Evolutionary conservation across 2,888 invertebrate species (phyloP).

Genomic region (Sinelater perroti): DNA sequence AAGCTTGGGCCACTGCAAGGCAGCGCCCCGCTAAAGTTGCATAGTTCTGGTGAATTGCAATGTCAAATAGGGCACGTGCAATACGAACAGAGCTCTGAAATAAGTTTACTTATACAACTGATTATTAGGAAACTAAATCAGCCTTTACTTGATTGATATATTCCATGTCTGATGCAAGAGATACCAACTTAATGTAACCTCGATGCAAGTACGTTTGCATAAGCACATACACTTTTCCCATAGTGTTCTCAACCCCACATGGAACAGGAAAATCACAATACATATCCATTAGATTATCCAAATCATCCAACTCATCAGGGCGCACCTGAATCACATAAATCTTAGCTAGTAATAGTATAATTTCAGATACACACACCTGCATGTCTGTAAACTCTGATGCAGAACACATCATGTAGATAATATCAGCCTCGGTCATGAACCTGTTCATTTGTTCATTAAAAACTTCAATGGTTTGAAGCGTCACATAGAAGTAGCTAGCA

Average conservation of each 20-base stretch:
- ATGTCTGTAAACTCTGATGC: constrained; percentile 96
- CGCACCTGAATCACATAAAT: constrained; percentile 70
- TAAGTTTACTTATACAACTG: not conserved
- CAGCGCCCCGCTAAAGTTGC: constrained; percentile 88
- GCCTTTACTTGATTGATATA: constrained; percentile 83
- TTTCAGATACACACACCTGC: constrained; percentile 62
- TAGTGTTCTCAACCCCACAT: constrained; percentile 87
- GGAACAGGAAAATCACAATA: constrained; percentile 82
- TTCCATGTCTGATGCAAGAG: constrained; percentile 86
- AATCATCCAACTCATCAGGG: constrained; percentile 93
- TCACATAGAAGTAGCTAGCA: constrained; percentile 97
- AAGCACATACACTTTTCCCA: constrained; percentile 95
- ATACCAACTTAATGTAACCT: constrained; percentile 82
- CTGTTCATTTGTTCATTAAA: constrained; percentile 85
- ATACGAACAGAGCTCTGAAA: constrained; percentile 89
- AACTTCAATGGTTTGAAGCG: constrained; percentile 91
- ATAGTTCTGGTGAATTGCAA: constrained; percentile 88
- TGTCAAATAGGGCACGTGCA: constrained; percentile 91
- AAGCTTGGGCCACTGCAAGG: constrained; percentile 88
- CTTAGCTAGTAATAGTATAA: constrained; percentile 19
- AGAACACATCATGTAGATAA: constrained; percentile 89
- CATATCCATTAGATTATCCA: constrained; percentile 78
- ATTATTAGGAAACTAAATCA: not conserved
- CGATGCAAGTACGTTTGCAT: constrained; percentile 90
- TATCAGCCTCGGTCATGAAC: constrained; percentile 85